phyloP scores from a whole-genome alignment of 2,797 vertebrate genomes.

The Pantherophis alleghaniensis region DNA sequence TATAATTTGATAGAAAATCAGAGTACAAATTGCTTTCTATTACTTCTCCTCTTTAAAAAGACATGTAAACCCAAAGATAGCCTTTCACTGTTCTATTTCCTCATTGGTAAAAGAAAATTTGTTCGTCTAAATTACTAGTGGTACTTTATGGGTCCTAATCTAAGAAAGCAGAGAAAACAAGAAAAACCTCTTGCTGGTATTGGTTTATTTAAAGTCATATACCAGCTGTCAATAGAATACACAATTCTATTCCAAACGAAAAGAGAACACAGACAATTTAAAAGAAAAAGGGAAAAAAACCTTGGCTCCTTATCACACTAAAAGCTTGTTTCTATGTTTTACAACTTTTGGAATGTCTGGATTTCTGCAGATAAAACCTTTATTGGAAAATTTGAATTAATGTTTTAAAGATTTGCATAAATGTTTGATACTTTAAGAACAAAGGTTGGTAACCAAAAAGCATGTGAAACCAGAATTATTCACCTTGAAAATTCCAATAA shows the following conservation, averaged over 20 bases:
- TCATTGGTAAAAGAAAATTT: background rate
- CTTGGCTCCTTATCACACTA: background rate
- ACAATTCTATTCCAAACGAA: background rate
- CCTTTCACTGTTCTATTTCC: background rate
- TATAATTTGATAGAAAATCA: background rate
- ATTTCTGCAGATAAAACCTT: background rate
- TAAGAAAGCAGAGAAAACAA: background rate
- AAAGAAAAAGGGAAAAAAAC: background rate
- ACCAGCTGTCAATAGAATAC: background rate
- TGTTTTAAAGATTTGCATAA: background rate
- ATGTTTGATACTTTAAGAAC: background rate
- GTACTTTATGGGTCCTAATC: background rate
- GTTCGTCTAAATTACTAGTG: background rate
- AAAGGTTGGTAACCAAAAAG: background rate
- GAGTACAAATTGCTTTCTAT: background rate
- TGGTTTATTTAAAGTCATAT: background rate
- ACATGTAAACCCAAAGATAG: background rate
- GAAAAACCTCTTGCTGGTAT: background rate
- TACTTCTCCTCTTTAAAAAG: background rate
- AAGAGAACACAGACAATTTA: background rate
- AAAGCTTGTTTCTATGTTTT: background rate
- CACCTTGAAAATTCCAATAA: background rate
- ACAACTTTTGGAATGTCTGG: background rate
- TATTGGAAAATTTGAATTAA: background rate
- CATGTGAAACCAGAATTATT: background rate